Conservation (phyloP, 2,113 vertebrate species). For the Dinomys branickii region DNA sequence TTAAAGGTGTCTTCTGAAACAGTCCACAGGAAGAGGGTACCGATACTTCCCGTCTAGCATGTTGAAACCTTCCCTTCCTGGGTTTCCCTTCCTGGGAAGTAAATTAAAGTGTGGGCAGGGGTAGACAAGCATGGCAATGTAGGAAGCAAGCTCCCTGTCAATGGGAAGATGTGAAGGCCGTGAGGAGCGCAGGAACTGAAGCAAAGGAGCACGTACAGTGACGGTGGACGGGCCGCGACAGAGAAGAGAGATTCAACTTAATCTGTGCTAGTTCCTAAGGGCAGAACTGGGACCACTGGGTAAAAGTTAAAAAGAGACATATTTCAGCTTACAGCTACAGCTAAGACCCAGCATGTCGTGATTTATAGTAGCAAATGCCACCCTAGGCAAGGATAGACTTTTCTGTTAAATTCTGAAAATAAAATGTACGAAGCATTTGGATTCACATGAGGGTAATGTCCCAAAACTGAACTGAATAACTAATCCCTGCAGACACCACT, state of each 20-base stretch:
- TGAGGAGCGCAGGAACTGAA: not conserved
- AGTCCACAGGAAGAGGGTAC: too few species aligned
- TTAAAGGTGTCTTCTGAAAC: not conserved
- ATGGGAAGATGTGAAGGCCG: not conserved
- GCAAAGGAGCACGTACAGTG: not conserved
- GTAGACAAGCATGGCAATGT: not conserved
- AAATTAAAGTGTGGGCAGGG: not conserved
- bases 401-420: conserved; percentile 73
- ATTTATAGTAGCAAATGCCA: conserved; percentile 70
- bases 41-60: not conserved
- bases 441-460: conserved; percentile 58
- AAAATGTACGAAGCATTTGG: conserved; percentile 58
- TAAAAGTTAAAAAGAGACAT: conserved; percentile 68
- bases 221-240: not conserved
- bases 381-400: conserved; percentile 67
- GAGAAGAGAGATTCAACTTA: conserved; percentile 42
- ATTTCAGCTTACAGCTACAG: conserved; percentile 61
- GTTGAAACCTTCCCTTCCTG: not conserved
- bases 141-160: not conserved
- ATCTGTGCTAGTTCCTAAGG: conserved; percentile 54
- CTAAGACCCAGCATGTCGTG: conserved; percentile 60
- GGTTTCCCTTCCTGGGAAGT: not conserved
- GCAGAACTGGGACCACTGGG: conserved; percentile 61
- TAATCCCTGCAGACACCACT: not conserved
- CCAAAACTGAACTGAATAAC: conserved; percentile 62